Conservation (phyloP, 1,140 invertebrate genomes). For the Lepeophtheirus salmonis region DNA sequence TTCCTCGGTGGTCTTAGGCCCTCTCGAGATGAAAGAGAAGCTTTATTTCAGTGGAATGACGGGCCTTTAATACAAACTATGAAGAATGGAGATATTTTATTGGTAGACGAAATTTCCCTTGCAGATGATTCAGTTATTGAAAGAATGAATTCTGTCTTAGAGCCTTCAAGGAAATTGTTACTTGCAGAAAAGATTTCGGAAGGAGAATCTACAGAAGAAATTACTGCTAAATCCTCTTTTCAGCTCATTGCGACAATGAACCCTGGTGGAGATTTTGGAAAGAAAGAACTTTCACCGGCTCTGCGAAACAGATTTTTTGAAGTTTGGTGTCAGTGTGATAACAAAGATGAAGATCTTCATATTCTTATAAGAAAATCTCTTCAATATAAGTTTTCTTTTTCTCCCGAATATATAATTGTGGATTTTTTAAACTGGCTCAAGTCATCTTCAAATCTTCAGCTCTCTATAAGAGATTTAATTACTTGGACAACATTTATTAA, state of each 20-base stretch:
- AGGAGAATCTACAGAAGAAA: constrained; percentile 31
- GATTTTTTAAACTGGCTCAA: constrained; percentile 30
- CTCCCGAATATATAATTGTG: constrained; percentile 43
- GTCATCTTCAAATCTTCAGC: constrained; percentile 27
- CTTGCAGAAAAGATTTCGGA: constrained; percentile 61
- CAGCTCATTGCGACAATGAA: constrained; percentile 97
- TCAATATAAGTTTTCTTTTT: constrained; percentile 41
- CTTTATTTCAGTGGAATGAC: constrained; percentile 88
- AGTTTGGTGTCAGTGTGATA: constrained; percentile 68
- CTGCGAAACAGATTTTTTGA: constrained; percentile 94
- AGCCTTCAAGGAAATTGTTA: constrained; percentile 74
- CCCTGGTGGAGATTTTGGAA: constrained; percentile 96
- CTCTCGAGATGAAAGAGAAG: constrained; percentile 10
- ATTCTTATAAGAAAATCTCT: background rate
- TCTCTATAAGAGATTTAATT: constrained; percentile 79
- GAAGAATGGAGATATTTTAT: constrained; percentile 62
- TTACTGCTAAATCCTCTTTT: constrained; percentile 56
- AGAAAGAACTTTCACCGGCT: constrained; percentile 96
- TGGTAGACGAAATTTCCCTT: constrained; percentile 96
- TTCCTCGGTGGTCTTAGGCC: constrained; percentile 89
- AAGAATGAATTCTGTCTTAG: constrained; percentile 77
- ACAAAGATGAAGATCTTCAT: constrained; percentile 1
- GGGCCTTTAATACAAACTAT: constrained; percentile 83
- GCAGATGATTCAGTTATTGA: constrained; percentile 97
- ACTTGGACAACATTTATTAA: constrained; percentile 86